A percentile compares a stretch with the other conserved stretches of the same genome.
These are phyloP conservation scores for Plagodis pulveraria DNA, from an alignment of 2,888 invertebrate species.

Conservation along the genomic window DNA sequence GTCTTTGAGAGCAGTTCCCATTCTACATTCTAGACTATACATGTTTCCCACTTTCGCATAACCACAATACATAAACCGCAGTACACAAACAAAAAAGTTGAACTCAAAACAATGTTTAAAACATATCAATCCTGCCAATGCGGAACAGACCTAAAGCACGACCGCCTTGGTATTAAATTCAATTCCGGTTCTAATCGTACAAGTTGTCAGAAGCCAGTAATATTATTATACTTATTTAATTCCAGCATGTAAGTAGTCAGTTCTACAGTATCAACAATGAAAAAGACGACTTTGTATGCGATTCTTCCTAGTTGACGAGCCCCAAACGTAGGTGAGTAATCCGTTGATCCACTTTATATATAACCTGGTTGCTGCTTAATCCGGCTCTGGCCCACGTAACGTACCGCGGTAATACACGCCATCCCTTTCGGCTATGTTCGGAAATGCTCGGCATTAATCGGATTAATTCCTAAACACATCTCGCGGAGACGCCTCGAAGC, in stretches of 20 bases:
- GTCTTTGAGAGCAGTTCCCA: too few species aligned
- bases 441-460: conserved; percentile 62
- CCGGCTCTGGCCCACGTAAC: conserved; percentile 32
- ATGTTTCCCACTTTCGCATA: too few species aligned
- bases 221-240: background rate
- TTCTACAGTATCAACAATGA: background rate
- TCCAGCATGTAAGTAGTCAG: background rate
- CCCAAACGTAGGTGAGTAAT: conserved; percentile 15
- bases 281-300: conserved; percentile 13
- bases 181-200: too few species aligned
- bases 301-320: conserved; percentile 16
- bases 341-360: conserved; percentile 26
- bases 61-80: too few species aligned
- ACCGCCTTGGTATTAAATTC: too few species aligned
- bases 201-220: background rate
- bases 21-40: too few species aligned
- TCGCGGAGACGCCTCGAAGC: conserved; percentile 49
- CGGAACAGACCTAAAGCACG: too few species aligned
- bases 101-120: too few species aligned
- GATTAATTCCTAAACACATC: conserved; percentile 72
- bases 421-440: conserved; percentile 35
- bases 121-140: too few species aligned
- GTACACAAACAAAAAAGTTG: too few species aligned
- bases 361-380: conserved; percentile 25
- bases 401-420: conserved; percentile 34